Evolutionary conservation across 2,888 invertebrate species (phyloP).

Genomic region (Hypomecis atomaria): DNA sequence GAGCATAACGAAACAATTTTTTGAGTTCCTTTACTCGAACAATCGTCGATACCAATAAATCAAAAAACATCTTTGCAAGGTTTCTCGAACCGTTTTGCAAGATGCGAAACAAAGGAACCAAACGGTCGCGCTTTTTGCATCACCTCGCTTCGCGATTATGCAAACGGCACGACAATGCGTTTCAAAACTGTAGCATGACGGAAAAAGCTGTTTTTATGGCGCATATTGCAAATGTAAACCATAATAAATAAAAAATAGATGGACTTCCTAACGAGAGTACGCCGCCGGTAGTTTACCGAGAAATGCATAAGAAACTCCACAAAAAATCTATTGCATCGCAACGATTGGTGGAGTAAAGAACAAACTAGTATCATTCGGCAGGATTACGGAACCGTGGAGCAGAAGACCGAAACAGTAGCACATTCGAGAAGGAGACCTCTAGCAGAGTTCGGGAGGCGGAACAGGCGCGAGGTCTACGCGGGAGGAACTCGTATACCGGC

Average conservation of each 20-base stretch:
- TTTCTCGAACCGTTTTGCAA: conserved; percentile 70
- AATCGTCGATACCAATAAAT: conserved; percentile 72
- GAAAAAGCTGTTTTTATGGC: conserved; percentile 69
- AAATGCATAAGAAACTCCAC: conserved; percentile 50
- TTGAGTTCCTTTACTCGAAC: conserved; percentile 61
- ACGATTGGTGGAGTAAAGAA: conserved; percentile 26
- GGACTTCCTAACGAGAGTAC: conserved; percentile 70
- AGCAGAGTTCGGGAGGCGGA: conserved; percentile 49
- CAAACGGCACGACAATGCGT: conserved; percentile 78
- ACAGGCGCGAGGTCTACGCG: conserved; percentile 75
- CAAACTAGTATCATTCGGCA: conserved; percentile 8
- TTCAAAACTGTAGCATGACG: conserved; percentile 76
- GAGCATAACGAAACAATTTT: conserved; percentile 66
- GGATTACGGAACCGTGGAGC: conserved; percentile 44
- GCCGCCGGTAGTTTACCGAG: conserved; percentile 64
- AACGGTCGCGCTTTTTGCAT: conserved; percentile 72
- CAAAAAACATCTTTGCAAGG: conserved; percentile 74
- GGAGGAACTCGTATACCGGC: conserved; percentile 93
- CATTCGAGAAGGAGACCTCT: conserved; percentile 44
- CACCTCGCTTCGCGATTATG: conserved; percentile 79
- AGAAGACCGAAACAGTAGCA: conserved; percentile 36
- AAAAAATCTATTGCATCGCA: conserved; percentile 20
- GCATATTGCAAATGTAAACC: conserved; percentile 68
- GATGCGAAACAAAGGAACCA: conserved; percentile 73
- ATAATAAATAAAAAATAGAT: conserved; percentile 65